Conservation (phyloP, 2,888 invertebrate genomes). For the Tipula helvola region DNA sequence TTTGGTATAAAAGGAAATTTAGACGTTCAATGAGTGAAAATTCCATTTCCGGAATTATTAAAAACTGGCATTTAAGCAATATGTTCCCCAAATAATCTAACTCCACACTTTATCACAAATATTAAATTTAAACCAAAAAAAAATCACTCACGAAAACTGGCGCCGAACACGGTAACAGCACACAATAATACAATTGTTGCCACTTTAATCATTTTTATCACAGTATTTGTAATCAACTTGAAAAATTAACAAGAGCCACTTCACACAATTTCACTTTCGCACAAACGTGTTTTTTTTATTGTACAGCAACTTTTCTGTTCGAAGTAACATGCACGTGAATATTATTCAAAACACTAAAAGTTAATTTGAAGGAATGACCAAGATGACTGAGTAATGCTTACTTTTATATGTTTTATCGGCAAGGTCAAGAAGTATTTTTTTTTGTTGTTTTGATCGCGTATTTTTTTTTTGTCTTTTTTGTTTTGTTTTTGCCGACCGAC, state of each 20-base stretch:
- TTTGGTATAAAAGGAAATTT: no score
- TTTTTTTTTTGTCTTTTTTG: not conserved
- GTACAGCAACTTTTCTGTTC: not conserved
- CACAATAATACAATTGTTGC: not conserved
- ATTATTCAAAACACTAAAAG: not conserved
- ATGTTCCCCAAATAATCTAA: no score
- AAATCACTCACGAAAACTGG: not conserved
- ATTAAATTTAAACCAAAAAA: not conserved
- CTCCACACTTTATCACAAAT: no score
- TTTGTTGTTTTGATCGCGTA: not conserved
- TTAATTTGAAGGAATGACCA: not conserved
- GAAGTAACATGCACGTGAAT: not conserved
- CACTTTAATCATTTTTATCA: not conserved
- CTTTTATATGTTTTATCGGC: not conserved
- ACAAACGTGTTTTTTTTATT: not conserved
- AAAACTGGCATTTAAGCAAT: no score
- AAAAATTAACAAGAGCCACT: not conserved
- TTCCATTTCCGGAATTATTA: no score
- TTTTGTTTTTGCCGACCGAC: not conserved
- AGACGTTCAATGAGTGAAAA: no score
- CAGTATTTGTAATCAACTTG: not conserved
- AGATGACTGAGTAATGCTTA: not conserved
- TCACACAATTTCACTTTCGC: not conserved
- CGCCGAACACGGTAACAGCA: not conserved
- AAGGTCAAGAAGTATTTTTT: not conserved